Conservation (phyloP, 2,888 invertebrate species). For the Callyntrura guangdongensis region DNA sequence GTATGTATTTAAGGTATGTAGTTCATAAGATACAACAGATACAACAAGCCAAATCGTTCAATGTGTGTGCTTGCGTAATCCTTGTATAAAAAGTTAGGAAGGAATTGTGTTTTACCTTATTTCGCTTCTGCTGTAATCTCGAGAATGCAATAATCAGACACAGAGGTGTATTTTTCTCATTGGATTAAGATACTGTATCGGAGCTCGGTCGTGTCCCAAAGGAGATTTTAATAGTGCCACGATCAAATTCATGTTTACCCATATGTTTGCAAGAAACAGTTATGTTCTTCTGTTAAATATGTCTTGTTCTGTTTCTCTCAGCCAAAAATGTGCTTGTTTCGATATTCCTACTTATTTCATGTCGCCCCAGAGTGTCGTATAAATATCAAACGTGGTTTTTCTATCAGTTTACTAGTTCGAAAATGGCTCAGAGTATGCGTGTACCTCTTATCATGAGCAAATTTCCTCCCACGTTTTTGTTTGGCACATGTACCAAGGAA, state of each 20-base stretch:
- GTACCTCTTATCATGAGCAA: background rate
- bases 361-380: conserved; percentile 67
- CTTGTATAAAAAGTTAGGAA: background rate
- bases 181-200: background rate
- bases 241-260: conserved; percentile 22
- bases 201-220: background rate
- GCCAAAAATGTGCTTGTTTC: conserved; percentile 9
- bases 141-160: background rate
- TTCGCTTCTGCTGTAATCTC: background rate
- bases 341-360: background rate
- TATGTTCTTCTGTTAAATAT: background rate
- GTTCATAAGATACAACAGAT: background rate
- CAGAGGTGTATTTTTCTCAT: background rate
- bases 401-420: background rate
- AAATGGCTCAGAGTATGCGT: background rate
- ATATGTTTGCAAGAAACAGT: conserved; percentile 3
- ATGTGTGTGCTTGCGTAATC: background rate
- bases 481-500: background rate
- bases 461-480: conserved; percentile 10
- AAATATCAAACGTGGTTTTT: conserved; percentile 53
- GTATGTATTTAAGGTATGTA: background rate
- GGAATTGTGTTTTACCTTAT: background rate
- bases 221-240: conserved; percentile 31
- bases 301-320: background rate
- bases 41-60: background rate